Base-by-base conservation (phyloP, 2,888 invertebrate genomes). In the Polydesmus complanatus region DNA sequence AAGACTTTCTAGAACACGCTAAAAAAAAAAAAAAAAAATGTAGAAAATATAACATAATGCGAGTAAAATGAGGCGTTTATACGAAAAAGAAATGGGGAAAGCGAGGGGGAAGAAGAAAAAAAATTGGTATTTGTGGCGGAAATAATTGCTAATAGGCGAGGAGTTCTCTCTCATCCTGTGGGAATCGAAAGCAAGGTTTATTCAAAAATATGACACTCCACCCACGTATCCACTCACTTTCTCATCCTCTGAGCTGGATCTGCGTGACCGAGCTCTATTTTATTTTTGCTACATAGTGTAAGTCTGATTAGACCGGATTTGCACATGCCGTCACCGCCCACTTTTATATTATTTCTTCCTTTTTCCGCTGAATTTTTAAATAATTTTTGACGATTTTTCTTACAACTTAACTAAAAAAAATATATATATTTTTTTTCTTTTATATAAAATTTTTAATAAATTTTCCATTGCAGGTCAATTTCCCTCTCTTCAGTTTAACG, bases 401-500 rank as follows among this genome's bases (percentile, higher is more conserved):
- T n/a, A n/a, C n/a, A n/a, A n/a, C n/a, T n/a, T n/a, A n/a, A n/a
- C n/a, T n/a, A n/a, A n/a, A n/a, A n/a, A n/a, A n/a, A n/a, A n/a
- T n/a, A n/a, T n/a, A n/a, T n/a, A n/a, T n/a, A n/a, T n/a, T n/a
- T n/a, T n/a, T n/a, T n/a, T n/a, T n/a, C n/a, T n/a, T n/a, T n/a
- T n/a, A n/a, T n/a, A n/a, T n/a, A n/a, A n/a, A 22, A 49, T 56
- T 19, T 63, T 58, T 26, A 64, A 58, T 37, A 19, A 18, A 21
- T 56, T 21, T 27, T 25, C 72, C 70, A 58, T 53, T 50, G 26
- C 65, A 74, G 77, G 77, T 56, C 68, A 69, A 58, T 67, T 68
- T 5, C 68, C 74, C 48, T 74, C 70, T 62, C 70, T 71, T 19
- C 68, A 71, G 48, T 75, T 73, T 64, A 75, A 75, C 51, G 69